Evolutionary conservation across 2,888 invertebrate species (phyloP).

Genomic region (Pinctada fucata): DNA sequence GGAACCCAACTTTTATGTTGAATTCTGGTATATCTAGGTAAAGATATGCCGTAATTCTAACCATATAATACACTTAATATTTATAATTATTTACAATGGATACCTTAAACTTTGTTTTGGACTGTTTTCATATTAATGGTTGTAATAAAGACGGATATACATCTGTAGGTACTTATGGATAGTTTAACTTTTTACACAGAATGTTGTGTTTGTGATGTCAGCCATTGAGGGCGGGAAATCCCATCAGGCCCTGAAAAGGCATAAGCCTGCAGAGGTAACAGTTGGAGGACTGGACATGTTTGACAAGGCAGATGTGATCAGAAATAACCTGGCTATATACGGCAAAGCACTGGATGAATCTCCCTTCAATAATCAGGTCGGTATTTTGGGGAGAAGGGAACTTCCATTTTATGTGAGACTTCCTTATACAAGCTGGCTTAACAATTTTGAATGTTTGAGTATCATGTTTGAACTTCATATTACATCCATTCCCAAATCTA

Average conservation of each 20-base stretch:
- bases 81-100: too few species aligned
- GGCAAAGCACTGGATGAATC: constrained; percentile 76
- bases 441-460: not conserved
- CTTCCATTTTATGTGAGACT: not conserved
- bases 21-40: too few species aligned
- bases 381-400: constrained; percentile 37
- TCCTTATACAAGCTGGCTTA: not conserved
- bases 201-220: constrained; percentile 73
- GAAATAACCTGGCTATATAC: constrained; percentile 69
- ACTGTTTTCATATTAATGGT: too few species aligned
- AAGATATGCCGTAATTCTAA: too few species aligned
- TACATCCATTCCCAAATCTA: too few species aligned
- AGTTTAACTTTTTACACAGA: too few species aligned
- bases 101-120: too few species aligned
- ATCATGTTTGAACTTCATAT: not conserved
- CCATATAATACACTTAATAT: too few species aligned
- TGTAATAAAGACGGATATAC: too few species aligned
- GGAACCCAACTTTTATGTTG: too few species aligned
- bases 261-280: constrained; percentile 50
- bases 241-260: constrained; percentile 61
- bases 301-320: constrained; percentile 74
- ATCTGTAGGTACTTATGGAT: too few species aligned
- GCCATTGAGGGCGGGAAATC: constrained; percentile 62
- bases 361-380: constrained; percentile 77
- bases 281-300: constrained; percentile 70